A percentile compares a stretch with the other conserved stretches of the same genome.
Evolutionary conservation across 2,797 vertebrate species (phyloP).

Genomic region (Crocidura indochinensis): DNA sequence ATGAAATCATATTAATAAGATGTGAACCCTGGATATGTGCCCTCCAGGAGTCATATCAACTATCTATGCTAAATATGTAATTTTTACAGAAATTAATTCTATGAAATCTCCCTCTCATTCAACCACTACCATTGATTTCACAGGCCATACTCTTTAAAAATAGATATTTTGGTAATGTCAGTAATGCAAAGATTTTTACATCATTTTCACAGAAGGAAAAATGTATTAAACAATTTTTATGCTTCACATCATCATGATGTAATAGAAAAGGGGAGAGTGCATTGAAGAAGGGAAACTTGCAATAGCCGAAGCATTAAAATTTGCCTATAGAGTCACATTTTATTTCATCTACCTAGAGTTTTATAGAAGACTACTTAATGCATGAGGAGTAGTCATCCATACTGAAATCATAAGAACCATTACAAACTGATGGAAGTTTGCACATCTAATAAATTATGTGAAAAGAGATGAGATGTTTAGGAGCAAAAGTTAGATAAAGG

Average conservation of each 20-base stretch:
- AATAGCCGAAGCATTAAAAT: constrained; percentile 65
- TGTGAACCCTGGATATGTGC: background rate
- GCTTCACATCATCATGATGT: background rate
- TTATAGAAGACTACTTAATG: constrained; percentile 66
- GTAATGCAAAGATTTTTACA: constrained; percentile 14
- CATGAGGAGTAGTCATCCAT: constrained; percentile 26
- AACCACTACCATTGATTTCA: background rate
- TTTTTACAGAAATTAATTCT: constrained; percentile 52
- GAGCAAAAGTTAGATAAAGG: constrained; percentile 52
- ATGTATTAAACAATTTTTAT: constrained; percentile 9
- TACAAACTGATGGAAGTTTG: constrained; percentile 55
- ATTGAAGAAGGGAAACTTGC: background rate
- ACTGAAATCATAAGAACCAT: constrained; percentile 46
- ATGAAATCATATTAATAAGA: constrained; percentile 9
- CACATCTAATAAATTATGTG: constrained; percentile 53
- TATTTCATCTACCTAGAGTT: constrained; percentile 58
- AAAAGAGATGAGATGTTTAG: background rate
- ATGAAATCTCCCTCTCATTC: background rate
- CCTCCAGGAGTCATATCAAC: background rate
- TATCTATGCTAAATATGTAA: constrained; percentile 13
- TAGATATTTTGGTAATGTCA: constrained; percentile 22
- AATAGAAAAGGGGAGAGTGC: constrained; percentile 40
- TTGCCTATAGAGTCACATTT: constrained; percentile 49
- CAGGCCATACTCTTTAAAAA: constrained; percentile 23
- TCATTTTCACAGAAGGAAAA: constrained; percentile 40